These are phyloP conservation scores for Symphodus melops DNA, from an alignment of 2,113 vertebrate species.

Conservation along the genomic window DNA sequence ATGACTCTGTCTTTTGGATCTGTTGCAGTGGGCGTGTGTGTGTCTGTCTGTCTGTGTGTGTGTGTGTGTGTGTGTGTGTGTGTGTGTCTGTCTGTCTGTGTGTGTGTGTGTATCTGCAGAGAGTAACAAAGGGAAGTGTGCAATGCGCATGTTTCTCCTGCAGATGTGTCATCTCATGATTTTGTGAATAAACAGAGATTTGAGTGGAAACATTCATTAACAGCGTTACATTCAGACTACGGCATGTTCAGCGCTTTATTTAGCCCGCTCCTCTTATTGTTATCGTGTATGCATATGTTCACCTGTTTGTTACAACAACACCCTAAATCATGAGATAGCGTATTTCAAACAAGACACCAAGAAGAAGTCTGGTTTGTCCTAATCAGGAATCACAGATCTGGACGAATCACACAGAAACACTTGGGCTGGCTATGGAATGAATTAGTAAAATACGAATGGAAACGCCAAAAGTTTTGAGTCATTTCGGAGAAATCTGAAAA, in stretches of 20 bases:
- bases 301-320: slow-evolving; percentile 12
- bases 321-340: too few relatives aligned
- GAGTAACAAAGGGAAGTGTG: slow-evolving; percentile 34
- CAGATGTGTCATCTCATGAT: slow-evolving; percentile 15
- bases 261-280: not conserved
- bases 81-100: slow-evolving; percentile 42
- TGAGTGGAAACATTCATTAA: slow-evolving; percentile 1
- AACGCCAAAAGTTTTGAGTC: too few relatives aligned
- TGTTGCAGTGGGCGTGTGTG: slow-evolving; percentile 5
- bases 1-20: slow-evolving; percentile 32
- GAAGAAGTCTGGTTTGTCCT: too few relatives aligned
- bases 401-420: too few relatives aligned
- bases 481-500: too few relatives aligned
- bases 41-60: slow-evolving; percentile 40
- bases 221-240: not conserved
- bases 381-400: too few relatives aligned
- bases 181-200: slow-evolving; percentile 57
- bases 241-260: not conserved
- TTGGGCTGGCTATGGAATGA: too few relatives aligned
- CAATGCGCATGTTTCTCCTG: slow-evolving; percentile 36
- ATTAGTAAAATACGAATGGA: too few relatives aligned
- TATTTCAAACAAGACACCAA: too few relatives aligned
- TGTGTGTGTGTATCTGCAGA: slow-evolving; percentile 47
- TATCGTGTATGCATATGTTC: slow-evolving; percentile 4
- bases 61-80: slow-evolving; percentile 50